A percentile compares a stretch with the other conserved stretches of the same genome.
Evolutionary conservation across 1,140 invertebrate genomes (phyloP).

Genomic region (Rhagoletis pomonella): DNA sequence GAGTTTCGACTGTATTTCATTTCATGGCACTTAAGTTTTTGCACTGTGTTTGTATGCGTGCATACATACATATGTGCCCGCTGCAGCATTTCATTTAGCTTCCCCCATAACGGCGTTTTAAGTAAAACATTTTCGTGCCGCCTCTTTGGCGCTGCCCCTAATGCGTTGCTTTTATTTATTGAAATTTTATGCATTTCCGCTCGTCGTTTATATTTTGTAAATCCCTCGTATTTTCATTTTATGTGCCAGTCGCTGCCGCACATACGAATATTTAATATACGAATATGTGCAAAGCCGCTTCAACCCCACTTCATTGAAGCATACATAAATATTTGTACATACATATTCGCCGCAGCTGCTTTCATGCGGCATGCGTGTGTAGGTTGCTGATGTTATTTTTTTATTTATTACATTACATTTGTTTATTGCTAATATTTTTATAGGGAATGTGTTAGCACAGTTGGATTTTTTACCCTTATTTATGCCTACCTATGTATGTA

Average conservation of each 20-base stretch:
- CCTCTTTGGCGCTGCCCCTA: slow-evolving; percentile 45
- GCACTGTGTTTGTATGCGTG: too few relatives aligned
- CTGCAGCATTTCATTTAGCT: slow-evolving; percentile 7
- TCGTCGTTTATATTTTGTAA: slow-evolving; percentile 44
- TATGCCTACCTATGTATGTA: neutral
- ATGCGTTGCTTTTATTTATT: slow-evolving; percentile 52
- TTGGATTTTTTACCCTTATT: slow-evolving; percentile 11
- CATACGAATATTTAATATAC: neutral
- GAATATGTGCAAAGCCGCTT: neutral
- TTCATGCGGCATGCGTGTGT: neutral
- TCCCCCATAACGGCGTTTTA: neutral
- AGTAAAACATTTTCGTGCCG: slow-evolving; percentile 22
- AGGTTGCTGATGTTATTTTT: neutral
- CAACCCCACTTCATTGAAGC: neutral
- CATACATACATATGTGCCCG: neutral
- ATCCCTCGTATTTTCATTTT: slow-evolving; percentile 8
- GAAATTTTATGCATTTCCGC: slow-evolving; percentile 52
- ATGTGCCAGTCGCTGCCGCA: neutral
- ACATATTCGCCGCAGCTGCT: too few relatives aligned
- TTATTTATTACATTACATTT: slow-evolving; percentile 51
- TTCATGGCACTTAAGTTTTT: too few relatives aligned
- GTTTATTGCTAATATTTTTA: slow-evolving; percentile 58
- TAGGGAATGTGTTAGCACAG: slow-evolving; percentile 18
- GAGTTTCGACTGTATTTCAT: too few relatives aligned
- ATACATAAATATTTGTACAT: neutral